These are phyloP conservation scores for Brotula barbata DNA, from an alignment of 2,797 vertebrate genomes.

Conservation along the genomic window DNA sequence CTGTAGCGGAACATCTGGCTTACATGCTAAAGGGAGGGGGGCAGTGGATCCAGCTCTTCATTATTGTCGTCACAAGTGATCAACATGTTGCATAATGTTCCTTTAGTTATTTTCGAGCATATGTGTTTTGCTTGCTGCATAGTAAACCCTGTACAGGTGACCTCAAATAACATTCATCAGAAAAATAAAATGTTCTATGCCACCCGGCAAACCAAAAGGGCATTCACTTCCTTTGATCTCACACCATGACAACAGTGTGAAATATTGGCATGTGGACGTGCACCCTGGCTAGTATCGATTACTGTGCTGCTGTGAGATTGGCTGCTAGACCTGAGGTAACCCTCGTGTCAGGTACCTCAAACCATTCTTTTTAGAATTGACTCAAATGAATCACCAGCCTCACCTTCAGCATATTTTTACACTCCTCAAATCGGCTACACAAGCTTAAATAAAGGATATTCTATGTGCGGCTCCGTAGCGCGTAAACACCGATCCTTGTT, in stretches of 20 bases:
- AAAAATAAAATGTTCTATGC: conserved; percentile 29
- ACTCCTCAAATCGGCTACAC: conserved; percentile 2
- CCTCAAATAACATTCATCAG: conserved; percentile 23
- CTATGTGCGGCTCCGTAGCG: too few relatives aligned
- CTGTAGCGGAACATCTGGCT: conserved; percentile 74
- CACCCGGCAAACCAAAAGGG: conserved; percentile 58
- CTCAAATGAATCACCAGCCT: conserved; percentile 22
- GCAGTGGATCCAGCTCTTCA: conserved; percentile 8
- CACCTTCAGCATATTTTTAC: conserved; percentile 15
- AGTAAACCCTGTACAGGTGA: too few relatives aligned
- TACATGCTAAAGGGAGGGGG: conserved; percentile 14
- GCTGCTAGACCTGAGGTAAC: conserved; percentile 37
- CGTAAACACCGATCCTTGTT: conserved; percentile 8
- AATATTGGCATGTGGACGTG: conserved; percentile 31
- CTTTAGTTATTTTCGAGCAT: too few relatives aligned
- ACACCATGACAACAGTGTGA: conserved; percentile 38
- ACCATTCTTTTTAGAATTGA: conserved; percentile 30
- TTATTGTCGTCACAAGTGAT: conserved; percentile 7
- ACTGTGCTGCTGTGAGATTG: conserved; percentile 44
- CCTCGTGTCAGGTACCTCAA: conserved; percentile 31
- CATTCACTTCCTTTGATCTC: conserved; percentile 42
- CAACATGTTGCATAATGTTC: too few relatives aligned
- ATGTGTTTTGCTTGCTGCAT: too few relatives aligned
- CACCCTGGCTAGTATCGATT: conserved; percentile 39
- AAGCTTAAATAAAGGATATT: neutral